Evolutionary conservation across 1,140 invertebrate genomes (phyloP).

Genomic region (Nephotettix cincticeps): DNA sequence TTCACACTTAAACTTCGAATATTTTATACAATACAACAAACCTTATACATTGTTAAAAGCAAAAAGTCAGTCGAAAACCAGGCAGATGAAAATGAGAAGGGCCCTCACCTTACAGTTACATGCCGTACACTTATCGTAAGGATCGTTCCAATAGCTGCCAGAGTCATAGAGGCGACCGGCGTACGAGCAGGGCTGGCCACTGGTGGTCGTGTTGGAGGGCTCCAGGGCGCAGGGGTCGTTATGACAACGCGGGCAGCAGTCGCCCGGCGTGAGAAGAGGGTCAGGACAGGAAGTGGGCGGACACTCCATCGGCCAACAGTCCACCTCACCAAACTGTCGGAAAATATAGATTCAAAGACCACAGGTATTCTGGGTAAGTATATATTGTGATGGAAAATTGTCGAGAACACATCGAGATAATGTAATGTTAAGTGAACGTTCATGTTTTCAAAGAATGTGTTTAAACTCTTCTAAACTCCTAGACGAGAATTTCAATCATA

Average conservation of each 20-base stretch:
- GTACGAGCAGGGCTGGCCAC: constrained; percentile 57
- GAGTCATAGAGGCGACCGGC: constrained; percentile 59
- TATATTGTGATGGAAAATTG: too few relatives aligned
- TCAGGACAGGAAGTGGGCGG: constrained; percentile 68
- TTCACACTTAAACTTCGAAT: background rate
- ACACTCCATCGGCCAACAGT: constrained; percentile 86
- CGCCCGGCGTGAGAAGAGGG: constrained; percentile 59
- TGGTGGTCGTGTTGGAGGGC: constrained; percentile 15
- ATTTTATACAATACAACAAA: background rate
- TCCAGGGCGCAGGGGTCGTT: constrained; percentile 58
- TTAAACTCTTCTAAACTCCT: too few relatives aligned
- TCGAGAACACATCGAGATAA: too few relatives aligned
- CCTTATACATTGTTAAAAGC: too few relatives aligned
- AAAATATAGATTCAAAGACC: constrained; percentile 26
- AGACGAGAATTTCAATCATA: too few relatives aligned
- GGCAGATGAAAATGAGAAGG: too few relatives aligned
- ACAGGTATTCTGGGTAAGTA: too few relatives aligned
- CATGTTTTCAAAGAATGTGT: too few relatives aligned
- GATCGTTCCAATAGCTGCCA: constrained; percentile 59
- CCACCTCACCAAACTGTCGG: constrained; percentile 78
- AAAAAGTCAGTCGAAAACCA: too few relatives aligned
- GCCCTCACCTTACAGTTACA: constrained; percentile 75
- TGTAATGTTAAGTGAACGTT: too few relatives aligned
- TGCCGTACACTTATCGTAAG: constrained; percentile 66
- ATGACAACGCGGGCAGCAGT: constrained; percentile 71